Base-by-base conservation (phyloP, 1,140 invertebrate genomes). In the Eumeta japonica region DNA sequence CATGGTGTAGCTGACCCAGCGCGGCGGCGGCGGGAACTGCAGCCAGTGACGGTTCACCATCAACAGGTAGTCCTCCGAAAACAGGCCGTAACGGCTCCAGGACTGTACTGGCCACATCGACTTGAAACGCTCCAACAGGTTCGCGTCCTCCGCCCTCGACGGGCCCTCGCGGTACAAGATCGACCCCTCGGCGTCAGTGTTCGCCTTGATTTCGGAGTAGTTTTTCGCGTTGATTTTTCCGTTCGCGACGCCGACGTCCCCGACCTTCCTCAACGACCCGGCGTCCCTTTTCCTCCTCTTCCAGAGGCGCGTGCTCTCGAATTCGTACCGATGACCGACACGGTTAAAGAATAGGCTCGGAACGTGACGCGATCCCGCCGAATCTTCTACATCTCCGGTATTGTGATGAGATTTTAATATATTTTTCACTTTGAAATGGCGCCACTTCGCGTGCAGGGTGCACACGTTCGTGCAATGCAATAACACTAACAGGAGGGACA, bases 11-110 rank as follows among this genome's bases (percentile, higher is more conserved):
- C 84, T 80, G 10, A 75, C 50, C 1, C 43, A 46, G n/a, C 75
- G 64, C 4, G 56, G 44, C 0, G 83, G 81, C 2, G 82, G 82
- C 5, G 75, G 62, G 50, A 83, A 86, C 39, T 76, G 53, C 43
- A 87, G 50, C 84, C 85, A 87, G 51, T 85, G 82, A 1, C 66
- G 49, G 55, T 86, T 84, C 24, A 86, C 82, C 10, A 72, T 53
- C 7, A 66, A 48, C 24, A 85, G 62, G 44, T 80, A 83, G 12
- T 78, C 75, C 10, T 81, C 76, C 11, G 71, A 71, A 37, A 82
- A 82, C 35, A 74, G 60, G 4, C 78, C 77, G 19, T 62, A 53
- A 10, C 48, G 41, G 40, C 66, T 62, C 81, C 81, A 83, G 14
- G 57, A 37, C 2, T 67, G 37, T 3, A 81, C 55, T 0, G 80